Evolutionary conservation across 2,888 invertebrate genomes (phyloP).

Genomic region (Caenorhabditis uteleia): DNA sequence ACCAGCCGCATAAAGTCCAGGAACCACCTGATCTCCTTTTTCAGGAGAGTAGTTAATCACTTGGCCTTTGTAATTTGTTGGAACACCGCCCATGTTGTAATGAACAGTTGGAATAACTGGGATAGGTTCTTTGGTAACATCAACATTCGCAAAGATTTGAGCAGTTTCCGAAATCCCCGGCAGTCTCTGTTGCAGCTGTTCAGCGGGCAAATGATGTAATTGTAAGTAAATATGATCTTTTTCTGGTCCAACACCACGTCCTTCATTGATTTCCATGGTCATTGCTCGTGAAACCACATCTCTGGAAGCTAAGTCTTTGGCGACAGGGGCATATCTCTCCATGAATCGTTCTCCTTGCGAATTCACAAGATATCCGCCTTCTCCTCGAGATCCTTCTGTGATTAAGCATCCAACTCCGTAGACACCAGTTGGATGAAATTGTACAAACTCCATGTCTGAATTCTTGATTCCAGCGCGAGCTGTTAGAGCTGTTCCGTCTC

Average conservation of each 20-base stretch:
- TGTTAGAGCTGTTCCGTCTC: conserved; percentile 81
- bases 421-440: conserved; percentile 98
- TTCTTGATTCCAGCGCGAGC: conserved; percentile 89
- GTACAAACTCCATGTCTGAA: conserved; percentile 97
- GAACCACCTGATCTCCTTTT: conserved; percentile 75
- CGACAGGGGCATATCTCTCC: conserved; percentile 87
- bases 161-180: conserved; percentile 97
- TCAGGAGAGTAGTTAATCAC: conserved; percentile 49
- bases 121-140: conserved; percentile 95
- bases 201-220: conserved; percentile 92
- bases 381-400: conserved; percentile 84
- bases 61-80: conserved; percentile 96
- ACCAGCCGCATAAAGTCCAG: conserved; percentile 91
- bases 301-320: conserved; percentile 95
- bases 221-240: conserved; percentile 76
- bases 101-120: conserved; percentile 98
- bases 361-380: conserved; percentile 95
- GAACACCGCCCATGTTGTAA: conserved; percentile 99
- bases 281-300: conserved; percentile 97
- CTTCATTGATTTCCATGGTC: conserved; percentile 88
- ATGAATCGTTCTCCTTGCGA: conserved; percentile 86
- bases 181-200: conserved; percentile 78
- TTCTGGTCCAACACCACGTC: conserved; percentile 85
- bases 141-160: conserved; percentile 98
- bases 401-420: conserved; percentile 98